Evolutionary conservation across 2,888 invertebrate species (phyloP), one percentile per base, ranked within the genome.

Genomic region (Ceriagrion tenellum): DNA sequence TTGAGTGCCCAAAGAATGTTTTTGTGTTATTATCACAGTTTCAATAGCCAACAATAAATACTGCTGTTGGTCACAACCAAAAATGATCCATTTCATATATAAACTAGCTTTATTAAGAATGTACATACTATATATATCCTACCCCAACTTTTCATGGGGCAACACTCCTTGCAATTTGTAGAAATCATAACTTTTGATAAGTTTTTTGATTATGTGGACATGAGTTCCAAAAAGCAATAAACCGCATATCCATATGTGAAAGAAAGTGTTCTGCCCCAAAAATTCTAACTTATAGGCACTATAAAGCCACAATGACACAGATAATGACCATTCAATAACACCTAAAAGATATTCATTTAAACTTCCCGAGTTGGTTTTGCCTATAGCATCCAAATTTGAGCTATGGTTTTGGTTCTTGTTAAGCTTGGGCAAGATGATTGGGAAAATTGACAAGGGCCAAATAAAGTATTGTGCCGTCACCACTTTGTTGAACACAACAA

Each of bases 401-500:
- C 20, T 91, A 26, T 40, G 30, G 23, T 18, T 91, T 63, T 47
- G 47, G 10, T 97, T 97, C 95, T 98, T 97, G 95, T 97, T 97
- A 56, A 99, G 97, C 96, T 98, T 98, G 96, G 98, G 98, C 0
- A 98, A 97, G 95, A 98, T 98, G 47, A 99, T 96, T 0, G 99
- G 99, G 35, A 99, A 97, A 16, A 99, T 97, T 1, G 99, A 98
- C 95, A 99, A 97, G 96, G 99, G 99, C 99, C 99, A 99, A 95
- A 99, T 97, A 96, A 99, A 99, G 96, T 99, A 99, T 96, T 99
- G 99, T 12, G 99, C 99, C 0, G 99, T 99, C 96, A 99, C 98
- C 0, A 99, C 99, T 96, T 99, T 98, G 97, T 99, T 99, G 96
- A 98, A 99, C 4, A 98, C 98, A 0, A 99, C 99, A 96, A 99